A percentile compares a stretch with the other conserved stretches of the same genome.
phyloP scores from a whole-genome alignment of 37 sponge, comb jelly and placozoan genomes.

The Spongia lamella region DNA sequence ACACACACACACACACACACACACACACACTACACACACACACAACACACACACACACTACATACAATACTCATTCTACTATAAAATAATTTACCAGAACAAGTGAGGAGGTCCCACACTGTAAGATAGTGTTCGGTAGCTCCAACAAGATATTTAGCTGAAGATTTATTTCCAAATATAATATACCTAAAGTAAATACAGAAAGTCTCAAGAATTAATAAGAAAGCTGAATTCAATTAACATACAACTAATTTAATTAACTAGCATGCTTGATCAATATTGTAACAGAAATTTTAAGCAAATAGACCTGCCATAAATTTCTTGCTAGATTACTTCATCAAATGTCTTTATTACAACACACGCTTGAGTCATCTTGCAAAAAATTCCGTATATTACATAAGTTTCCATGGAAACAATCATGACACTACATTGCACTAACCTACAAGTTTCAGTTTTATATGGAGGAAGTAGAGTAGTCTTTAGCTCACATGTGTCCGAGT shows the following conservation, averaged over 20 bases:
- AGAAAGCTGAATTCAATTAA: too few relatives aligned
- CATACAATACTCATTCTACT: background rate
- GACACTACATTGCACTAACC: slow-evolving; percentile 28
- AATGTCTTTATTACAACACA: too few relatives aligned
- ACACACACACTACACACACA: background rate
- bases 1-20: slow-evolving; percentile 5
- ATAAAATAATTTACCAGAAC: slow-evolving; percentile 19
- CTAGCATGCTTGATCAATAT: too few relatives aligned
- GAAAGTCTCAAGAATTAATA: background rate
- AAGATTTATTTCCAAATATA: slow-evolving; percentile 39
- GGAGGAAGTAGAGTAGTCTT: slow-evolving; percentile 27
- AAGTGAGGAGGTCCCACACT: slow-evolving; percentile 72
- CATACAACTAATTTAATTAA: too few relatives aligned
- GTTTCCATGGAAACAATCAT: too few relatives aligned
- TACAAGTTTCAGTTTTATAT: slow-evolving; percentile 30
- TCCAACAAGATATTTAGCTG: slow-evolving; percentile 60
- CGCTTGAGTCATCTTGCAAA: too few relatives aligned
- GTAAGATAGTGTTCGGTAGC: slow-evolving; percentile 38
- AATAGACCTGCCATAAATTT: too few relatives aligned
- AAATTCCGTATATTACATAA: too few relatives aligned
- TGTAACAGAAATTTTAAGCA: too few relatives aligned
- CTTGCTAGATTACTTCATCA: too few relatives aligned
- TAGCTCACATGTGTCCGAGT: slow-evolving; percentile 44
- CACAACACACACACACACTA: background rate
- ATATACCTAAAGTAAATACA: slow-evolving; percentile 21